Conservation (phyloP, 2,888 invertebrate species). For the Campaea margaritaria region DNA sequence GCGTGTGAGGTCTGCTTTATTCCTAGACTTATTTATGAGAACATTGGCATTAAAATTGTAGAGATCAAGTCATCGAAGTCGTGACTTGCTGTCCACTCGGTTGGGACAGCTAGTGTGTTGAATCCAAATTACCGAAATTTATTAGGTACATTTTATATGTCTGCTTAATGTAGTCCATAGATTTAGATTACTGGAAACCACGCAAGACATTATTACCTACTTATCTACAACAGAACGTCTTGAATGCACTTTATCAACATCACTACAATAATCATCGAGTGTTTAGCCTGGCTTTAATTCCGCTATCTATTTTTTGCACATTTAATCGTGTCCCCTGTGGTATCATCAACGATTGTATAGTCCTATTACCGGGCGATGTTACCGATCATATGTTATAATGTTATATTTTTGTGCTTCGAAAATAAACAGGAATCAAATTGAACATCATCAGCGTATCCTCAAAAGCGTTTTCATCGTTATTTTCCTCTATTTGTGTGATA, state of each 20-base stretch:
- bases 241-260: no score
- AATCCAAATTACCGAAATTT: constrained; percentile 1
- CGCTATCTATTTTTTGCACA: no score
- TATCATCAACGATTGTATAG: no score
- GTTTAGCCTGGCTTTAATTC: no score
- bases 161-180: neutral
- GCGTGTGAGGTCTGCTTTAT: constrained; percentile 26
- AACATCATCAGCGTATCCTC: constrained; percentile 13
- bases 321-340: no score
- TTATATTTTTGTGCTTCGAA: neutral
- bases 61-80: constrained; percentile 22
- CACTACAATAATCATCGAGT: no score
- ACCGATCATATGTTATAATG: no score
- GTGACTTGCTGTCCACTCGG: constrained; percentile 14
- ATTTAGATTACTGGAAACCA: neutral
- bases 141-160: neutral
- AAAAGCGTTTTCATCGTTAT: constrained; percentile 26
- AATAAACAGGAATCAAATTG: constrained; percentile 20
- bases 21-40: constrained; percentile 25
- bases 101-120: constrained; percentile 7
- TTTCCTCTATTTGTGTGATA: constrained; percentile 29
- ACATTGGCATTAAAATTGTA: constrained; percentile 24
- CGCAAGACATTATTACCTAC: no score
- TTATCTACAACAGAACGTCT: no score
- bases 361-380: no score